Conservation (phyloP, 1,140 invertebrate genomes). For the Ridgeia piscesae region DNA sequence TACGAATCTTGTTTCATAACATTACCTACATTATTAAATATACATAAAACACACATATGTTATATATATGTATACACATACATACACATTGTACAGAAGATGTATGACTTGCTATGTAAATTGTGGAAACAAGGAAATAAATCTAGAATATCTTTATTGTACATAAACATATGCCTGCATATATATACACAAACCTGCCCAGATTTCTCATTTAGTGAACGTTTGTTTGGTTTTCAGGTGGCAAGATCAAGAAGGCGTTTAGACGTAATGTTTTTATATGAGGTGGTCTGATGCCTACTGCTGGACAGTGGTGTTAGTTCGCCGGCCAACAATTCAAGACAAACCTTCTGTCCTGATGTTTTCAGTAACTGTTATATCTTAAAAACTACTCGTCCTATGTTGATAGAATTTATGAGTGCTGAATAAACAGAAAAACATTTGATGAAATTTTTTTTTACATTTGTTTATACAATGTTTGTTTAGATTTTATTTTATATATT, state of each 20-base stretch:
- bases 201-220: not conserved
- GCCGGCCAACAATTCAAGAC: not conserved
- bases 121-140: not conserved
- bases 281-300: not conserved
- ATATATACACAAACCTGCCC: not conserved
- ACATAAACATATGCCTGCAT: not conserved
- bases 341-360: not conserved
- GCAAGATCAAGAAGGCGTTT: slow-evolving; percentile 10
- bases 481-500: too few species aligned
- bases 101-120: not conserved
- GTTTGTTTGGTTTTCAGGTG: slow-evolving; percentile 15
- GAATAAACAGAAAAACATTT: too few species aligned
- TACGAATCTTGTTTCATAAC: not conserved
- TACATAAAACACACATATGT: slow-evolving; percentile 8
- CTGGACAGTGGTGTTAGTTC: not conserved
- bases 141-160: not conserved
- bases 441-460: too few species aligned
- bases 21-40: not conserved
- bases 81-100: not conserved
- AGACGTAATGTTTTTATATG: slow-evolving; percentile 7
- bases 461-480: too few species aligned
- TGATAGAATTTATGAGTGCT: too few species aligned
- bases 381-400: too few species aligned
- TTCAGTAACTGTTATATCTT: too few species aligned
- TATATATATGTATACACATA: not conserved